phyloP scores from a whole-genome alignment of 2,888 invertebrate genomes.

The Melanostoma mellinum region DNA sequence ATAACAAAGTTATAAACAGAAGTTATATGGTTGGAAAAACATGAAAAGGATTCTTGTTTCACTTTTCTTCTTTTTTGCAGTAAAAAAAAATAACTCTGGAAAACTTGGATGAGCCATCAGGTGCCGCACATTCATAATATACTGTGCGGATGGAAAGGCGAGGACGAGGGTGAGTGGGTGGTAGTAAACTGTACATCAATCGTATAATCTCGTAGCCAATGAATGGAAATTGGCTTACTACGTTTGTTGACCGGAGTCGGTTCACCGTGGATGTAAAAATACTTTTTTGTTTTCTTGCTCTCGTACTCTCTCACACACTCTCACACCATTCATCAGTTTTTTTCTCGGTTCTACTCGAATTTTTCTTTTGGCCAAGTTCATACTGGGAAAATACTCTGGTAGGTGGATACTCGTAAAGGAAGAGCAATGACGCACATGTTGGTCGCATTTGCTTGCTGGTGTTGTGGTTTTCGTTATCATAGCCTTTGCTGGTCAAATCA shows the following conservation, averaged over 20 bases:
- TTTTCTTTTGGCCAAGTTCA: constrained; percentile 18
- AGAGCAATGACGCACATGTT: background rate
- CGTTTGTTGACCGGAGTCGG: constrained; percentile 36
- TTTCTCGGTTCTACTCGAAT: background rate
- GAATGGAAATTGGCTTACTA: constrained; percentile 48
- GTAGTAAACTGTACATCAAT: background rate
- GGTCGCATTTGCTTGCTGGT: background rate
- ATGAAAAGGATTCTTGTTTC: constrained; percentile 29
- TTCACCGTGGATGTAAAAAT: constrained; percentile 32
- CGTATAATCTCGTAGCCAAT: constrained; percentile 41
- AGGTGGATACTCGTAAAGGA: background rate
- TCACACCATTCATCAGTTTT: background rate
- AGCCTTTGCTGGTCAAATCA: no score
- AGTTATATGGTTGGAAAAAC: constrained; percentile 54
- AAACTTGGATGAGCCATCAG: constrained; percentile 14
- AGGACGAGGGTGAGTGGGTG: background rate
- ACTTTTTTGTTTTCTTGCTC: constrained; percentile 51
- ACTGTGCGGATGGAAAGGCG: background rate
- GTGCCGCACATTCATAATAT: background rate
- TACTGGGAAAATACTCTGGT: constrained; percentile 16
- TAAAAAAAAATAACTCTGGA: constrained; percentile 15
- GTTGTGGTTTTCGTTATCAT: no score
- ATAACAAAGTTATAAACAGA: constrained; percentile 55
- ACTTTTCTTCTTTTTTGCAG: background rate
- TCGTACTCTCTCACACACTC: constrained; percentile 2